phyloP scores from a whole-genome alignment of 2,888 invertebrate species.

The Acronicta aceris region DNA sequence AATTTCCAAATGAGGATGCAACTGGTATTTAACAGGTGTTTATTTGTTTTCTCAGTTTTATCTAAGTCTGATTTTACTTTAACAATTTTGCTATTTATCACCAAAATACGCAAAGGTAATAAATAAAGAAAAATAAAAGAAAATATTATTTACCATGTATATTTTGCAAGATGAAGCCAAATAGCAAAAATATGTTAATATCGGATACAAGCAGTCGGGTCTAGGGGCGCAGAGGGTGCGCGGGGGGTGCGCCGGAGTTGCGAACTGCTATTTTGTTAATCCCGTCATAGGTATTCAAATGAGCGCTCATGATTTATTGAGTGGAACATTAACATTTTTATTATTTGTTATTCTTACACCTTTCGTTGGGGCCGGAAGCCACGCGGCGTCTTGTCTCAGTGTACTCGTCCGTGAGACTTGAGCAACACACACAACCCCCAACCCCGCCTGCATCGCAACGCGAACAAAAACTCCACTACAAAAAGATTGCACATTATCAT shows the following conservation, averaged over 20 bases:
- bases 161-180: conserved; percentile 54
- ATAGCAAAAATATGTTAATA: conserved; percentile 76
- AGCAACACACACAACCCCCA: conserved; percentile 73
- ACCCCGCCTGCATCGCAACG: conserved; percentile 68
- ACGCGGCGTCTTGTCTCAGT: conserved; percentile 87
- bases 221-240: conserved; percentile 64
- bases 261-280: conserved; percentile 83
- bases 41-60: not conserved
- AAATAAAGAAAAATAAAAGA: conserved; percentile 9
- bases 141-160: conserved; percentile 24
- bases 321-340: conserved; percentile 90
- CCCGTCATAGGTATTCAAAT: conserved; percentile 88
- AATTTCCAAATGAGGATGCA: not conserved
- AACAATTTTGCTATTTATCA: not conserved
- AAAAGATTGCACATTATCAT: conserved; percentile 86
- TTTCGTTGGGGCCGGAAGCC: conserved; percentile 87
- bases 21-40: too few relatives aligned
- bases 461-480: conserved; percentile 76
- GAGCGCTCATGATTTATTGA: conserved; percentile 89
- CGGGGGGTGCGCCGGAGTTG: conserved; percentile 62
- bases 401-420: conserved; percentile 86
- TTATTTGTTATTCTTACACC: conserved; percentile 90
- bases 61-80: too few relatives aligned
- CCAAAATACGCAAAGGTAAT: conserved; percentile 13
- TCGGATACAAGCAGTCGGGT: conserved; percentile 64